phyloP scores from a whole-genome alignment of 2,113 vertebrate species.

The Labeo catla region DNA sequence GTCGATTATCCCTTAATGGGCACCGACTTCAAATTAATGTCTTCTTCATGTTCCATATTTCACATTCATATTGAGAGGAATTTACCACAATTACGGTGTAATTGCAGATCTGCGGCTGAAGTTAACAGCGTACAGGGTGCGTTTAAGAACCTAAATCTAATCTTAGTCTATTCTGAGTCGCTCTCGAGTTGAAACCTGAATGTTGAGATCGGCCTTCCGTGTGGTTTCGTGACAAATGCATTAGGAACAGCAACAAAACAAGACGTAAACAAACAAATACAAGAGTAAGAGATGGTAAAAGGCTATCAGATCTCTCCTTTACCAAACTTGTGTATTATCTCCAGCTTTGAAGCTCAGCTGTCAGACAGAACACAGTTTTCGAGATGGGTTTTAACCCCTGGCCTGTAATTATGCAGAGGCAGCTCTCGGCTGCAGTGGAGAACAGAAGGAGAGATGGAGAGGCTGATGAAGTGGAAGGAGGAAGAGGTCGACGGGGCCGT shows the following conservation, averaged over 20 bases:
- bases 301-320: not conserved
- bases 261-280: not conserved
- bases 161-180: conserved; percentile 22
- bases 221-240: not conserved
- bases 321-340: not conserved
- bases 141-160: conserved; percentile 37
- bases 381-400: conserved; percentile 46
- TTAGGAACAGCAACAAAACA: not conserved
- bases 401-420: conserved; percentile 49
- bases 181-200: not conserved
- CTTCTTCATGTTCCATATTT: conserved; percentile 55
- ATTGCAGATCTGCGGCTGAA: conserved; percentile 44
- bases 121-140: conserved; percentile 26
- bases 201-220: not conserved
- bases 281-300: not conserved
- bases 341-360: conserved; percentile 35
- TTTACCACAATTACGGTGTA: conserved; percentile 45
- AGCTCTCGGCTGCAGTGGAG: conserved; percentile 27
- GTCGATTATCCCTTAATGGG: conserved; percentile 52
- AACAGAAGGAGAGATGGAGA: conserved; percentile 18
- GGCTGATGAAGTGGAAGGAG: conserved; percentile 45
- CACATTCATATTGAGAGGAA: conserved; percentile 44
- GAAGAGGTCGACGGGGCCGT: conserved; percentile 21
- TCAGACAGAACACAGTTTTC: not conserved
- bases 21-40: conserved; percentile 40